Conservation (phyloP, 2,113 vertebrate genomes). For the Edolisoma coerulescens region DNA sequence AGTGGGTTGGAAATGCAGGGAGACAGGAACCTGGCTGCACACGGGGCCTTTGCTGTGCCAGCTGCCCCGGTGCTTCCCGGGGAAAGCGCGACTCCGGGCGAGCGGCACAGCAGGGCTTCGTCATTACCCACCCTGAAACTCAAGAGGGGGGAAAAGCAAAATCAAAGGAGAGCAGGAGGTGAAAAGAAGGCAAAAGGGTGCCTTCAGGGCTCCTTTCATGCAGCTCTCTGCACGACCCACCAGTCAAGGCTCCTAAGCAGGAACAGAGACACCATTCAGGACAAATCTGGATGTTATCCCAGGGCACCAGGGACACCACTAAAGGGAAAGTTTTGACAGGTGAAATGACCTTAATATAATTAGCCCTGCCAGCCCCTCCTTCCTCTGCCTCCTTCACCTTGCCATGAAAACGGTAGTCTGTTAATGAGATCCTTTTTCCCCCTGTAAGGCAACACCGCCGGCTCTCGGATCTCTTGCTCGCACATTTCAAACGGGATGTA, state of each 20-base stretch:
- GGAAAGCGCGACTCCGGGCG: rapidly evolving
- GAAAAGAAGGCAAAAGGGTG: conserved; percentile 49
- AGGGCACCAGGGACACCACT: conserved; percentile 56
- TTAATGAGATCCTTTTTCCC: conserved; percentile 42
- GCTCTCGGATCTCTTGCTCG: neutral
- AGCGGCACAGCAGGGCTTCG: neutral
- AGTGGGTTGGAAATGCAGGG: neutral
- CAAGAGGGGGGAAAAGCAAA: conserved; percentile 26
- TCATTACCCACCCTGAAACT: conserved; percentile 20
- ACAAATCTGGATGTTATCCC: conserved; percentile 61
- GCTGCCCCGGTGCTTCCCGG: rapidly evolving
- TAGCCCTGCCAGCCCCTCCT: conserved; percentile 54
- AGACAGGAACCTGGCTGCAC: neutral
- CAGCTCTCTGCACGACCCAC: neutral
- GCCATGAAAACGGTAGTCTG: conserved; percentile 44
- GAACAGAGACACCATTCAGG: conserved; percentile 67
- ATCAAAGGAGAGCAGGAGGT: conserved; percentile 56
- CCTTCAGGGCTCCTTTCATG: conserved; percentile 35
- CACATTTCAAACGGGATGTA: neutral
- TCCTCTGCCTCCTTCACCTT: conserved; percentile 57
- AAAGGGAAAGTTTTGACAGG: conserved; percentile 70
- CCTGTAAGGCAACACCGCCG: conserved; percentile 22
- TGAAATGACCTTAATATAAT: conserved; percentile 70
- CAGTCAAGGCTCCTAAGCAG: conserved; percentile 48
- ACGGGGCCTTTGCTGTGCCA: rapidly evolving